Percentiles rank a stretch among this genome's conserved stretches.
Evolutionary conservation across 2,113 vertebrate genomes (phyloP).

Genomic region (Macrotis lagotis): DNA sequence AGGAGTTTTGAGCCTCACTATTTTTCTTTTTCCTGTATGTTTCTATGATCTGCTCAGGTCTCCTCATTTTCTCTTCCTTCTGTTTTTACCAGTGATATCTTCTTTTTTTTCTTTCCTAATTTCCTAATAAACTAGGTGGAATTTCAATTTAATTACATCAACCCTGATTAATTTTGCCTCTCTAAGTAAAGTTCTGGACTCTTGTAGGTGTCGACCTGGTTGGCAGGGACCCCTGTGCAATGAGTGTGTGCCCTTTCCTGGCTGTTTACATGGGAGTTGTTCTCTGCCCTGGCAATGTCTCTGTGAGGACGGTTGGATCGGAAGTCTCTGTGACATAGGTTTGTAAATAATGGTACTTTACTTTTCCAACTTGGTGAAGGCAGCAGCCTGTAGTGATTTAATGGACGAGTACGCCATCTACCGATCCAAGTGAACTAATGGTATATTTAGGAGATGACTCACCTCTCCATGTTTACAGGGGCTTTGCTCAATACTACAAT

Average conservation of each 20-base stretch:
- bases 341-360: slow-evolving; percentile 67
- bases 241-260: slow-evolving; percentile 90
- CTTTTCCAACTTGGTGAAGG: not conserved
- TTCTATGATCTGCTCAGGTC: not conserved
- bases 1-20: not conserved
- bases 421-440: slow-evolving; percentile 44
- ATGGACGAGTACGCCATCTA: slow-evolving; percentile 78
- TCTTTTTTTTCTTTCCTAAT: not conserved
- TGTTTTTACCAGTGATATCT: not conserved
- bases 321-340: slow-evolving; percentile 94
- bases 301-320: slow-evolving; percentile 93
- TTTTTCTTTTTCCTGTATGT: not conserved
- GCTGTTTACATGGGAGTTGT: slow-evolving; percentile 91
- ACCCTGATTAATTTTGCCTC: not conserved
- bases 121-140: not conserved
- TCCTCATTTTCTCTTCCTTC: not conserved
- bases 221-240: slow-evolving; percentile 93
- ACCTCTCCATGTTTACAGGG: not conserved
- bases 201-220: slow-evolving; percentile 91
- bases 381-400: not conserved
- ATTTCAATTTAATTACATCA: not conserved
- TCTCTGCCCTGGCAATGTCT: slow-evolving; percentile 93
- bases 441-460: not conserved
- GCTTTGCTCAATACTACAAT: not conserved
- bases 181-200: slow-evolving; percentile 4